Conservation (phyloP, 2,113 vertebrate species). For the Perca flavescens region DNA sequence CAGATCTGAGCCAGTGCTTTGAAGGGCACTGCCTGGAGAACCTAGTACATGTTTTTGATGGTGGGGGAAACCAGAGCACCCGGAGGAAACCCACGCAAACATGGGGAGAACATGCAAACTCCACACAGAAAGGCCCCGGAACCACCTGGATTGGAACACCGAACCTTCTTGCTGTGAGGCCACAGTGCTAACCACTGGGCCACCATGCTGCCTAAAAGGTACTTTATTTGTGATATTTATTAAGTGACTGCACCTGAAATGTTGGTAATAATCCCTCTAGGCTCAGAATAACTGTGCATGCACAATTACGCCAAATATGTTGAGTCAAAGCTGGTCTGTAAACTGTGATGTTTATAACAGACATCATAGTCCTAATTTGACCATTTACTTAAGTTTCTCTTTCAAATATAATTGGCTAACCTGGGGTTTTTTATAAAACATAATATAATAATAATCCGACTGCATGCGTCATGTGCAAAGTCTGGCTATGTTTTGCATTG, state of each 20-base stretch:
- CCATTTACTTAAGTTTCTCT: neutral
- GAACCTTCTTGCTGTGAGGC: too few species aligned
- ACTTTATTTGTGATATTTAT: too few species aligned
- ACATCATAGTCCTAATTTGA: neutral
- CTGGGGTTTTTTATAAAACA: neutral
- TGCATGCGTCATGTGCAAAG: neutral
- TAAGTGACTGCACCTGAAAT: neutral
- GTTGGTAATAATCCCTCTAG: neutral
- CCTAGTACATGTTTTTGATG: too few species aligned
- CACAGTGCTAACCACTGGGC: too few species aligned
- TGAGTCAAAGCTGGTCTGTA: neutral
- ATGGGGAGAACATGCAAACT: too few species aligned
- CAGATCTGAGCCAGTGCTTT: too few species aligned
- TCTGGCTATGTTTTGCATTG: neutral
- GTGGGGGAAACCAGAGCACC: too few species aligned
- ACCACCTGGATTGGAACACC: too few species aligned
- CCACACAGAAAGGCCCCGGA: too few species aligned
- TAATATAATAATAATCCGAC: neutral
- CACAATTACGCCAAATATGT: neutral
- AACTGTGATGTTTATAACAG: neutral
- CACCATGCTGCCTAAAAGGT: too few species aligned
- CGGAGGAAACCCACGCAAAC: too few species aligned
- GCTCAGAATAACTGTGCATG: neutral
- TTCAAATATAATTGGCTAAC: neutral
- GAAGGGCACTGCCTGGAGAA: too few species aligned